Percentiles rank a stretch among this genome's conserved stretches.
phyloP scores from a whole-genome alignment of 2,888 invertebrate species.

The Cryptosula pallasiana region DNA sequence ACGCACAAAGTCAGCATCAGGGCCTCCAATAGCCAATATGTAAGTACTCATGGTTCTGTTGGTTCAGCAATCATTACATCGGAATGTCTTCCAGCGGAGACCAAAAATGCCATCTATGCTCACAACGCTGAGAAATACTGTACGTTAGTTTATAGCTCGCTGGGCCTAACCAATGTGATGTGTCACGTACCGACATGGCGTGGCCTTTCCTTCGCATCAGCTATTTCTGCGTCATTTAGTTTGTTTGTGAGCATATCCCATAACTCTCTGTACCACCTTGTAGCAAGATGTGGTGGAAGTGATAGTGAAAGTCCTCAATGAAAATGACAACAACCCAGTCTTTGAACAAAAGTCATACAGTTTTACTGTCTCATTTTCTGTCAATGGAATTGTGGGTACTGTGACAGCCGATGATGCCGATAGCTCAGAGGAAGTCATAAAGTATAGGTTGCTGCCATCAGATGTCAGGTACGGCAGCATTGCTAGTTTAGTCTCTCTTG shows the following conservation, averaged over 20 bases:
- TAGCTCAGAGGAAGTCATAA: not conserved
- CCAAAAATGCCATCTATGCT: no score
- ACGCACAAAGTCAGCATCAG: not conserved
- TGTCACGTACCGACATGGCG: no score
- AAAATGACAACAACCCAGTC: conserved; percentile 15
- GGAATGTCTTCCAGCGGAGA: no score
- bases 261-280: not conserved
- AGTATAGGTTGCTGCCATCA: not conserved
- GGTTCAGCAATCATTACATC: no score
- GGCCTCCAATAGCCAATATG: not conserved
- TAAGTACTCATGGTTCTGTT: not conserved
- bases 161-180: no score
- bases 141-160: no score
- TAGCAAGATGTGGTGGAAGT: conserved; percentile 9
- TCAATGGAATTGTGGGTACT: conserved; percentile 8
- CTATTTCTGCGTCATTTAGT: no score
- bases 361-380: not conserved
- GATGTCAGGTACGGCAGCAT: conserved; percentile 9
- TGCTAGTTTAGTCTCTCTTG: no score
- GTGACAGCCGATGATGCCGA: not conserved
- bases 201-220: no score
- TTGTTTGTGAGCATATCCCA: no score
- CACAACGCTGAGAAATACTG: no score
- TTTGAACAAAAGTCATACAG: not conserved
- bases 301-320: not conserved